Percentiles rank a stretch among this genome's conserved stretches.
Conservation (phyloP, 2,797 vertebrate genomes). For the Xenentodon cancila region DNA sequence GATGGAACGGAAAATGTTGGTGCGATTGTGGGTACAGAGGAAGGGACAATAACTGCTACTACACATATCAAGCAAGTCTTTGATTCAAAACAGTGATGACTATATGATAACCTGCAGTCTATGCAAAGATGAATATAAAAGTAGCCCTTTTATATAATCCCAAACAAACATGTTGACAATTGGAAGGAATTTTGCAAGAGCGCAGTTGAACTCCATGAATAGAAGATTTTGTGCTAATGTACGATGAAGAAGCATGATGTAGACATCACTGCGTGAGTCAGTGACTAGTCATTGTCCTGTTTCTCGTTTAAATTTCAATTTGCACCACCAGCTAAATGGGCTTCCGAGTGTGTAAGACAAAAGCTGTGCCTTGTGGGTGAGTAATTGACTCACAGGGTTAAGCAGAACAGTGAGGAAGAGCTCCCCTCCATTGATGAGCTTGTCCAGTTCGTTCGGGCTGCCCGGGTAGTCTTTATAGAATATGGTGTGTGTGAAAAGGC, state of each 20-base stretch:
- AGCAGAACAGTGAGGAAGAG: slow-evolving; percentile 97
- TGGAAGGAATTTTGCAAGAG: not conserved
- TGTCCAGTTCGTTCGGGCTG: slow-evolving; percentile 95
- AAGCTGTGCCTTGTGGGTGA: slow-evolving; percentile 13
- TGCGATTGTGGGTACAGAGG: too few species aligned
- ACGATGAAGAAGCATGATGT: slow-evolving; percentile 14
- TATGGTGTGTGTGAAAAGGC: slow-evolving; percentile 98
- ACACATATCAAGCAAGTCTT: not conserved
- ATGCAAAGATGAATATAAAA: not conserved
- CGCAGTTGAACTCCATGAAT: slow-evolving; percentile 14
- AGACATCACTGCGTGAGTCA: slow-evolving; percentile 43
- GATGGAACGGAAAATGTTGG: too few species aligned
- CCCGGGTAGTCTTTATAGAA: slow-evolving; percentile 98
- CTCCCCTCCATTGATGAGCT: slow-evolving; percentile 97
- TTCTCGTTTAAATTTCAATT: slow-evolving; percentile 47
- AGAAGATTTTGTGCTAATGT: slow-evolving; percentile 14
- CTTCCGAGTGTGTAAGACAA: slow-evolving; percentile 37
- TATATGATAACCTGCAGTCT: slow-evolving; percentile 1
- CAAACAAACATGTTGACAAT: slow-evolving; percentile 28
- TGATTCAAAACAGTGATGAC: not conserved
- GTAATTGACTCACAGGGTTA: slow-evolving; percentile 89
- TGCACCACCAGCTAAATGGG: slow-evolving; percentile 34
- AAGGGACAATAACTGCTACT: too few species aligned
- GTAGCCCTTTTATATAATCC: slow-evolving; percentile 11
- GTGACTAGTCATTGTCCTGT: slow-evolving; percentile 33